Evolutionary conservation across 2,888 invertebrate genomes (phyloP).

Genomic region (Anticlea derivata): DNA sequence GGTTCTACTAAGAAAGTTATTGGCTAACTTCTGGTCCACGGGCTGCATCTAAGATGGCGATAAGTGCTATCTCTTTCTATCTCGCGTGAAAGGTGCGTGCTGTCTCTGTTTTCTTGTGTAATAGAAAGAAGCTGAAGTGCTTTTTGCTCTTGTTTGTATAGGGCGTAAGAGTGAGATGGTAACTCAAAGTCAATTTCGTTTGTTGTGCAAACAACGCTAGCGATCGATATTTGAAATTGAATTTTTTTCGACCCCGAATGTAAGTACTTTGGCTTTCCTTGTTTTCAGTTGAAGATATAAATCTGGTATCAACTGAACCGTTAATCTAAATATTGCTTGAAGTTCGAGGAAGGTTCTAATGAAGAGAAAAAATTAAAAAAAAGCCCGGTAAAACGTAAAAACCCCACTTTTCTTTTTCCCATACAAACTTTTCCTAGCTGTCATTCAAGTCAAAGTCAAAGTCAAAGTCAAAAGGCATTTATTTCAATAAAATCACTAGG

Average conservation of each 20-base stretch:
- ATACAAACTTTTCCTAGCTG: too few species aligned
- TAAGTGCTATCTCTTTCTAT: conserved; percentile 56
- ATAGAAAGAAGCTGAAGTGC: conserved; percentile 70
- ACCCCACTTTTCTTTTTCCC: too few species aligned
- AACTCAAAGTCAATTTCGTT: conserved; percentile 64
- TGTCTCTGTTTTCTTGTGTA: conserved; percentile 68
- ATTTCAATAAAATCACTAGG: too few species aligned
- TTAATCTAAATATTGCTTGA: too few species aligned
- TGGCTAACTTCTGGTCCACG: conserved; percentile 81
- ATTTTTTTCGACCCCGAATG: conserved; percentile 24
- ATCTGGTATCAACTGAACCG: too few species aligned
- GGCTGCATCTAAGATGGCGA: conserved; percentile 82
- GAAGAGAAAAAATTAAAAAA: too few species aligned
- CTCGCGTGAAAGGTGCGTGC: conserved; percentile 41
- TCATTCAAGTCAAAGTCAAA: too few species aligned
- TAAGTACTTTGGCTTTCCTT: too few species aligned
- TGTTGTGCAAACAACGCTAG: conserved; percentile 68
- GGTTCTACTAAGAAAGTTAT: conserved; percentile 60
- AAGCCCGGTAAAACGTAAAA: too few species aligned
- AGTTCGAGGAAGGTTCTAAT: too few species aligned
- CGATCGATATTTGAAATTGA: conserved; percentile 54
- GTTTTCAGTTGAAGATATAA: too few species aligned
- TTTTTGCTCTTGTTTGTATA: conserved; percentile 68
- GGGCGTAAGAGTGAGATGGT: conserved; percentile 60
- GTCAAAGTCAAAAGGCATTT: too few species aligned